These are phyloP conservation scores for Artemia sinica DNA, from an alignment of 2,888 invertebrate genomes.

Conservation along the genomic window DNA sequence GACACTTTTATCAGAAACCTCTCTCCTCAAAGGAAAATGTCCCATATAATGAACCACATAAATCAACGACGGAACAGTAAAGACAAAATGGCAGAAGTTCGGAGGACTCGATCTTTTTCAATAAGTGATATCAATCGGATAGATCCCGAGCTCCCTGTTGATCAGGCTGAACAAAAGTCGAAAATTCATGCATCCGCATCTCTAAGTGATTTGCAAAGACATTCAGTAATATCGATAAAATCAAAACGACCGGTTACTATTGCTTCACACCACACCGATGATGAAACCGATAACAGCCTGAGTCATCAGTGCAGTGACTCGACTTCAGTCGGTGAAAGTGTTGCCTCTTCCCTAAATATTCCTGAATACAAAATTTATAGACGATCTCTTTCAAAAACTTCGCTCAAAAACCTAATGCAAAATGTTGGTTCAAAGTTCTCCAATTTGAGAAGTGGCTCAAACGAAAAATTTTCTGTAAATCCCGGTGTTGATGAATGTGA, in stretches of 20 bases:
- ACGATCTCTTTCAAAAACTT: constrained; percentile 38
- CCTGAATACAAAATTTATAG: constrained; percentile 60
- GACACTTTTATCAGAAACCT: constrained; percentile 16
- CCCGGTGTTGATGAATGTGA: constrained; percentile 20
- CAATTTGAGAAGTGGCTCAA: constrained; percentile 22
- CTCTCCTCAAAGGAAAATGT: constrained; percentile 15
- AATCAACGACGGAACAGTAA: constrained; percentile 13
- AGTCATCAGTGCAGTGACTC: constrained; percentile 27
- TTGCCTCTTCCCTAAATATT: constrained; percentile 42
- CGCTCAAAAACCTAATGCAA: constrained; percentile 29
- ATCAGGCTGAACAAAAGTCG: background rate
- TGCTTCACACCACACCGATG: constrained; percentile 43
- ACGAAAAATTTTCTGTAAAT: background rate
- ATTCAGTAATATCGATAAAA: constrained; percentile 5
- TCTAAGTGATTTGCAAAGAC: background rate
- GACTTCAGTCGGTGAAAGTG: constrained; percentile 30
- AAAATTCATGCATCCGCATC: background rate
- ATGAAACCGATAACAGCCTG: constrained; percentile 21
- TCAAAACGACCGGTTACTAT: constrained; percentile 51
- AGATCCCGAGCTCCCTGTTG: background rate
- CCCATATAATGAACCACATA: background rate
- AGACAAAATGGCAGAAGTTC: background rate
- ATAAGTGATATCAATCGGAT: constrained; percentile 12
- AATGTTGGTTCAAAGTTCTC: constrained; percentile 26
- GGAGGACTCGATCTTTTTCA: constrained; percentile 4